Base-by-base conservation (phyloP, 2,113 vertebrate species). In the Orthonyx spaldingii region DNA sequence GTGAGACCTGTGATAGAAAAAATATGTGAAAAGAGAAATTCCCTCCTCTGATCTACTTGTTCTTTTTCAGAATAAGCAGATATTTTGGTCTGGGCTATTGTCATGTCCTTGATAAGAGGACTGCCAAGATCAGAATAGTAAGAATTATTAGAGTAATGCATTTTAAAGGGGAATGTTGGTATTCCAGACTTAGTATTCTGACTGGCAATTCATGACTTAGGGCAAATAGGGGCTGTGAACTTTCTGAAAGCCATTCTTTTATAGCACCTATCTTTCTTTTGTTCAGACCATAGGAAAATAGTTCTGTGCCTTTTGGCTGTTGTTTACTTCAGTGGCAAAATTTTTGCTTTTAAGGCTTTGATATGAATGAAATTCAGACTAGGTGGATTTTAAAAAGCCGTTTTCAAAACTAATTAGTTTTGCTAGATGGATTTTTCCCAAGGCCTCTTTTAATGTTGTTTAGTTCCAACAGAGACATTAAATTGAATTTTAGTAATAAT, bases 401-500 rank as follows among this genome's bases (percentile, higher is more conserved):
- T 97, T 98, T 98, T 97, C 85, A 90, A 97, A 97, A 97, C 90
- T 98, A 98, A 97, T 98, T 98, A 97, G 95, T 97, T 96, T 93
- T 95, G 70, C 92, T 96, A 91, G 83, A 93, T 97, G 92, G 96
- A 94, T 95, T 93, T 87, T 90, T 94, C 94, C 96, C 79, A 92
- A 91, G 94, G 91, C 94, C 95, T 96, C 95, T 96, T 95, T 97
- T 97, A 93, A 97, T 96, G 94, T 98, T 98, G 90, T 95, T 97
- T 97, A 92, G 90, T 96, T 98, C 97, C 97, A 97, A 95, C 89
- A 95, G 96, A 98, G 96, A 98, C 69, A 72, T 93, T 74, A 98
- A 98, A 98, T 98, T 97, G 96, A 97, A 97, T 97, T 98, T 98
- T 98, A 96, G 95, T 98, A 98, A 98, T 98, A 98, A 97, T 97